Base-by-base conservation (phyloP, 2,888 invertebrate genomes). In the Andrena dorsata region DNA sequence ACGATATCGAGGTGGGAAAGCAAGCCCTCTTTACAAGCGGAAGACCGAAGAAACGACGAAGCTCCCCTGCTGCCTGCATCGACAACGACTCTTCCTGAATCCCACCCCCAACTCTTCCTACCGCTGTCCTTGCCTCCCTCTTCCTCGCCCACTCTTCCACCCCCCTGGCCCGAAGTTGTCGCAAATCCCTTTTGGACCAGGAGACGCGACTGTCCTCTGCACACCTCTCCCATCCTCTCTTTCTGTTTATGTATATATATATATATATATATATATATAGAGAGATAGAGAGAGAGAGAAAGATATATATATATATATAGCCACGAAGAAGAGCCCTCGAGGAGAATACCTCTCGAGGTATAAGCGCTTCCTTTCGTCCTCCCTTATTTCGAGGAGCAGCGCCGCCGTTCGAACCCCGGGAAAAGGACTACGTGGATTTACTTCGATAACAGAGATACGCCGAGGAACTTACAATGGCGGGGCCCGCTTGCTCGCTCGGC, bases 391-490 rank as follows among this genome's bases (percentile, higher is more conserved):
- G 78, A 86, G 84, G 77, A 71, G 82, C 77, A 64, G 72, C 77
- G 80, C 70, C 75, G 72, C 64, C 82, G 80, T 75, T 78, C 79
- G 82, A 78, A 82, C 80, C 68, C 56, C 73, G 71, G 76, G 66
- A 79, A 82, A 85, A 79, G 77, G 79, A 88, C 84, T 85, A 79
- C 85, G 86, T 85, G 85, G 86, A 88, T 88, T 88, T 88, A 88
- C 88, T 88, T 88, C 86, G 88, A 88, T 88, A 88, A 88, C 85
- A 81, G 85, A 88, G 83, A 88, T 88, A 88, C 81, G 82, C 72
- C 76, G 85, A 65, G 81, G 76, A 84, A 80, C 80, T 83, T 76
- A 78, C 88, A 80, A 88, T 78, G 75, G 80, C 64, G 73, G 16
- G 41, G 53, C 66, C 60, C 65, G 56, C 71, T 69, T 70, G 70